Base-by-base conservation (phyloP, 2,888 invertebrate species). In the Tenthredo notha region DNA sequence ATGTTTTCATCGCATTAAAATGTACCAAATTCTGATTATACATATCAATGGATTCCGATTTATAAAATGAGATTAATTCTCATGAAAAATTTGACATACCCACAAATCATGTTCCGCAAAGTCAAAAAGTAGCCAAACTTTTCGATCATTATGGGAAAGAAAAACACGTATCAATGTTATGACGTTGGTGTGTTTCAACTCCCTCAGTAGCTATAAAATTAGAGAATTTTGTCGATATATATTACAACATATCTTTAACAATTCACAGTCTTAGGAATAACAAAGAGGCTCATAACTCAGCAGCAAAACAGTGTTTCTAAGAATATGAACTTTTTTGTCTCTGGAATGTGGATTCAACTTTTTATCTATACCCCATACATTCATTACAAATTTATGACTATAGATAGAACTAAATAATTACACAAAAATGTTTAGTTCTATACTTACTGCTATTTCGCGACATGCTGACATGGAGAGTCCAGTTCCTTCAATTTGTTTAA, bases 391-490 rank as follows among this genome's bases (percentile, higher is more conserved):
- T 7, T 58, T 58, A 58, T 21, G 7, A 7, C 18, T 0, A 2
- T 58, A 21, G 65, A 29, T 2, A 65, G 25, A 25, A 65, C 3
- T 29, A 65, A 25, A 65, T 21, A 1, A 43, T 43, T 43, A 43
- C 10, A 25, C 2, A 61, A 61, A 61, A 61, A 61, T 61, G 10
- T 61, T 61, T 25, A 10, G 61, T 10, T 61, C 1, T 12, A 61
- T 61, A 94, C 96, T 96, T 94, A 98, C 97, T 84, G 99, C 99
- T 88, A 99, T 99, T 95, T 99, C 99, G 92, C 99, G 95, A 93
- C 99, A 99, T 18, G 99, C 99, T 37, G 99, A 99, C 99, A 99
- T 99, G 0, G 99, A 99, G 37, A 99, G 95, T 0, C 99, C 99
- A 61, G 98, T 98, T 12, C 99, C 99, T 95, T 99, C 99, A 84